Conservation (phyloP, 2,113 vertebrate genomes). For the Probosciger aterrimus region DNA sequence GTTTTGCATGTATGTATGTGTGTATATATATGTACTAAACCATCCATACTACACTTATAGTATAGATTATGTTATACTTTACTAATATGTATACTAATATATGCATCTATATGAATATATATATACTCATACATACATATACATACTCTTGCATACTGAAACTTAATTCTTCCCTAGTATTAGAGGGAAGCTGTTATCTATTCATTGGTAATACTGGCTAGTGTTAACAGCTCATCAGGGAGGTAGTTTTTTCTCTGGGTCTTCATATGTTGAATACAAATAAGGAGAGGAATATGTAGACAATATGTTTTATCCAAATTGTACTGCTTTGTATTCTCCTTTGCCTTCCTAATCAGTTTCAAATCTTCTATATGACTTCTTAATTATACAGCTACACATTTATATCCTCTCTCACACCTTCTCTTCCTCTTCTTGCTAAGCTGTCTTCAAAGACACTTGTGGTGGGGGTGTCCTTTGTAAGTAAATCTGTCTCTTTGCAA, state of each 20-base stretch:
- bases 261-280: constrained; percentile 1
- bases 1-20: neutral
- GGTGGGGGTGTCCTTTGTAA: neutral
- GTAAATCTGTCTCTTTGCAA: neutral
- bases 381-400: neutral
- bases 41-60: neutral
- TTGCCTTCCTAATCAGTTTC: neutral
- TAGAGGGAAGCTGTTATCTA: neutral
- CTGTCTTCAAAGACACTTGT: neutral
- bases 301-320: neutral
- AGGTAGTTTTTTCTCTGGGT: neutral
- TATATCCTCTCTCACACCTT: neutral
- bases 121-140: neutral
- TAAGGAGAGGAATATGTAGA: neutral
- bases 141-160: neutral
- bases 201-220: neutral
- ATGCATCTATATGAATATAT: neutral
- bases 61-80: neutral
- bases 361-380: neutral
- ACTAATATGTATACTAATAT: neutral
- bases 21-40: neutral
- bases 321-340: neutral
- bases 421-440: neutral
- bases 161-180: neutral
- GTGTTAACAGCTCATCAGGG: neutral